phyloP scores from a whole-genome alignment of 2,113 vertebrate species.

The Dendropsophus ebraccatus region DNA sequence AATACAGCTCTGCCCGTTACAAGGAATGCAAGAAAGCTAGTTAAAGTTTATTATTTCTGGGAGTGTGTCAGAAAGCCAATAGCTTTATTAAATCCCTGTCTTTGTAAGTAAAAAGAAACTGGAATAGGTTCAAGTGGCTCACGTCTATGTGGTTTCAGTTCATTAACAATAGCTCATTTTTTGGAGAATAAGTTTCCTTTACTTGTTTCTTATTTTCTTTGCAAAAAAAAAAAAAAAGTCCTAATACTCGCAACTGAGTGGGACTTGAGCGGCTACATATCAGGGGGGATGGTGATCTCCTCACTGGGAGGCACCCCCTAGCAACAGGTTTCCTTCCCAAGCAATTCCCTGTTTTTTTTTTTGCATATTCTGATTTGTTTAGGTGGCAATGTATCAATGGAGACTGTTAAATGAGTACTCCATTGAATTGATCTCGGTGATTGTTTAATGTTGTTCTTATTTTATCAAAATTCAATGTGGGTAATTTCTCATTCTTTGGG shows the following conservation, averaged over 20 bases:
- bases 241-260: too few relatives aligned
- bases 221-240: too few relatives aligned
- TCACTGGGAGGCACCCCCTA: too few relatives aligned
- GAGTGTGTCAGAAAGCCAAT: conserved; percentile 62
- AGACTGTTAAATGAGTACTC: too few relatives aligned
- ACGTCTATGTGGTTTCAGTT: conserved; percentile 65
- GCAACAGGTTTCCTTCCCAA: too few relatives aligned
- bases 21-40: conserved; percentile 54
- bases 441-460: too few relatives aligned
- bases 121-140: conserved; percentile 63
- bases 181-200: conserved; percentile 61
- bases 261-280: too few relatives aligned
- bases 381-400: too few relatives aligned
- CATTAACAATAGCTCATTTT: conserved; percentile 67
- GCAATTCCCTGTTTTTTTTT: too few relatives aligned
- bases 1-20: conserved; percentile 47
- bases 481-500: conserved; percentile 43
- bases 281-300: too few relatives aligned
- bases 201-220: conserved; percentile 62
- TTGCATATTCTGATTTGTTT: too few relatives aligned
- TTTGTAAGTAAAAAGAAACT: conserved; percentile 65
- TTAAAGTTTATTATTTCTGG: conserved; percentile 60
- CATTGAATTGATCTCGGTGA: too few relatives aligned
- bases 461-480: conserved; percentile 67
- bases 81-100: conserved; percentile 60